phyloP scores from a whole-genome alignment of 2,113 vertebrate species.

The Irena cyanogastra region DNA sequence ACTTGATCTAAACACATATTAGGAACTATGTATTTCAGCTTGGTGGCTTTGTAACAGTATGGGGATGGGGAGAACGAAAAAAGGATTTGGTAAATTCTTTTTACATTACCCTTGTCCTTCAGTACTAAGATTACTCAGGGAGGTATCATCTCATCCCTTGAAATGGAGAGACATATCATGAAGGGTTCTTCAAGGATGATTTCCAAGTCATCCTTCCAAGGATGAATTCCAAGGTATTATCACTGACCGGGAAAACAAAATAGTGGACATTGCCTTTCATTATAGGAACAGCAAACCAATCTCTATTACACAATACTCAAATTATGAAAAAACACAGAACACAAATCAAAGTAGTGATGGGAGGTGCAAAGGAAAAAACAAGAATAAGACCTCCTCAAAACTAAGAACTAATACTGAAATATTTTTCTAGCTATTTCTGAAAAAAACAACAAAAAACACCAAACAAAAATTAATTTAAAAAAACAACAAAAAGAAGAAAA shows the following conservation, averaged over 20 bases:
- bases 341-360: background rate
- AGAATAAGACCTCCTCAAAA: background rate
- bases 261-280: background rate
- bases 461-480: too few species aligned
- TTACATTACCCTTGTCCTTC: background rate
- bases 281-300: background rate
- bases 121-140: background rate
- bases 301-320: background rate
- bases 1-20: background rate
- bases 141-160: background rate
- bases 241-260: background rate
- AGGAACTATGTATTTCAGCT: background rate
- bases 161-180: background rate
- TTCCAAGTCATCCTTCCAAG: background rate
- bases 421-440: background rate
- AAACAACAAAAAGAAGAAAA: too few species aligned
- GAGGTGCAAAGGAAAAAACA: background rate
- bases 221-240: background rate
- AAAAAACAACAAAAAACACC: background rate
- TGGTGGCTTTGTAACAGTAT: background rate
- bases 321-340: background rate
- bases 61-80: background rate
- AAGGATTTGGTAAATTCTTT: background rate
- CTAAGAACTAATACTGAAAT: background rate
- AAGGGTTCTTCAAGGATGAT: background rate